Conservation (phyloP, 2,888 invertebrate species). For the Pristionchus mayeri region DNA sequence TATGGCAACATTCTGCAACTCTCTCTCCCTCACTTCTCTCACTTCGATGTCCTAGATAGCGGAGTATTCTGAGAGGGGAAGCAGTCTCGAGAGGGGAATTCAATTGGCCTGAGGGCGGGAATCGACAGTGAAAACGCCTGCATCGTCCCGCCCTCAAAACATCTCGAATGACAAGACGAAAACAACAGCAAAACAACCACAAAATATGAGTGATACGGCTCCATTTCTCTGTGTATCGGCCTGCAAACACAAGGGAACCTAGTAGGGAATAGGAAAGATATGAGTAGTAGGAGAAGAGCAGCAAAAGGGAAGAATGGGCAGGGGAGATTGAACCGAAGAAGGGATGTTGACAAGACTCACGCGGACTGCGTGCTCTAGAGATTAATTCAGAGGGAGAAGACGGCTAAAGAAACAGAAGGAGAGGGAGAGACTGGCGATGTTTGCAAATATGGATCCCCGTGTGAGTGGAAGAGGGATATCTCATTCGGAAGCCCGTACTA, state of each 20-base stretch:
- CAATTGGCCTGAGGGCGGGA: no score
- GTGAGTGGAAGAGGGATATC: not conserved
- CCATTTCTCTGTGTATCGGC: not conserved
- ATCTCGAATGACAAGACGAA: not conserved
- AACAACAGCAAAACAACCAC: not conserved
- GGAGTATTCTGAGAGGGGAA: not conserved
- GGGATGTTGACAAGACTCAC: conserved; percentile 12
- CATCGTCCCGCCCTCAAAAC: not conserved
- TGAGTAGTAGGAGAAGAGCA: not conserved
- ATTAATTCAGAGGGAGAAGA: conserved; percentile 17
- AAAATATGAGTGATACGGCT: conserved; percentile 34
- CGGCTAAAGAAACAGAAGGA: conserved; percentile 38
- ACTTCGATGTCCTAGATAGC: not conserved
- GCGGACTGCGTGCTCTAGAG: not conserved
- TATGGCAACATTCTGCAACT: not conserved
- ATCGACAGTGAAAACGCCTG: not conserved
- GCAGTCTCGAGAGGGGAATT: not conserved
- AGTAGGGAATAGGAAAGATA: not conserved
- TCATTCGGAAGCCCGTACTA: conserved; percentile 22
- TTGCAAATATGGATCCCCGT: conserved; percentile 44
- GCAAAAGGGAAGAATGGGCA: not conserved
- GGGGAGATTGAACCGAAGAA: not conserved
- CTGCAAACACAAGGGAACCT: conserved; percentile 1
- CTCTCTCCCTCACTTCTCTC: not conserved
- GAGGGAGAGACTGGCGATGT: not conserved